Percentiles rank a stretch among this genome's conserved stretches.
Conservation (phyloP, 2,797 vertebrate species). For the Crocodylus rhombifer region DNA sequence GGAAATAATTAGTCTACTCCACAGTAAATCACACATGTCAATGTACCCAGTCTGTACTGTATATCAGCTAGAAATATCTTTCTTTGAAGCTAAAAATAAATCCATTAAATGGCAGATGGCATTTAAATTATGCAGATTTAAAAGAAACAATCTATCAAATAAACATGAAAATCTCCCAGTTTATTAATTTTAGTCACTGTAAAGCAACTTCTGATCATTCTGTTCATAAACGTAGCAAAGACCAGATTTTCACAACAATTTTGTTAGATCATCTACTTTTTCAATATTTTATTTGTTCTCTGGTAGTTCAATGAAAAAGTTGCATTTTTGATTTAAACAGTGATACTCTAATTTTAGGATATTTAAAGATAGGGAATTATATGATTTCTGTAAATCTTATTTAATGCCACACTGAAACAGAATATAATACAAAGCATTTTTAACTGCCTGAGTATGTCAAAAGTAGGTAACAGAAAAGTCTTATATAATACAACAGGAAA, state of each 20-base stretch:
- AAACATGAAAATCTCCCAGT: slow-evolving; percentile 10
- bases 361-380: background rate
- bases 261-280: background rate
- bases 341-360: background rate
- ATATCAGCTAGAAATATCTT: slow-evolving; percentile 13
- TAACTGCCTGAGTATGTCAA: too few relatives aligned
- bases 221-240: background rate
- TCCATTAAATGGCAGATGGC: slow-evolving; percentile 65
- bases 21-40: too few relatives aligned
- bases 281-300: background rate
- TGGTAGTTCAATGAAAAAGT: rapidly evolving
- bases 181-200: background rate
- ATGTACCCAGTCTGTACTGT: background rate
- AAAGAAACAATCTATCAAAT: slow-evolving; percentile 50
- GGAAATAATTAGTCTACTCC: too few relatives aligned
- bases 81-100: slow-evolving; percentile 55
- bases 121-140: slow-evolving; percentile 60
- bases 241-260: background rate
- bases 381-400: too few relatives aligned
- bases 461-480: background rate
- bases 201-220: slow-evolving; percentile 4
- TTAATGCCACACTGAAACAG: too few relatives aligned
- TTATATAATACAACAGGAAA: background rate
- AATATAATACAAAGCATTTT: too few relatives aligned
- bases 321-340: background rate